Base-by-base conservation (phyloP, 2,797 vertebrate species). In the Prunella strophiata region DNA sequence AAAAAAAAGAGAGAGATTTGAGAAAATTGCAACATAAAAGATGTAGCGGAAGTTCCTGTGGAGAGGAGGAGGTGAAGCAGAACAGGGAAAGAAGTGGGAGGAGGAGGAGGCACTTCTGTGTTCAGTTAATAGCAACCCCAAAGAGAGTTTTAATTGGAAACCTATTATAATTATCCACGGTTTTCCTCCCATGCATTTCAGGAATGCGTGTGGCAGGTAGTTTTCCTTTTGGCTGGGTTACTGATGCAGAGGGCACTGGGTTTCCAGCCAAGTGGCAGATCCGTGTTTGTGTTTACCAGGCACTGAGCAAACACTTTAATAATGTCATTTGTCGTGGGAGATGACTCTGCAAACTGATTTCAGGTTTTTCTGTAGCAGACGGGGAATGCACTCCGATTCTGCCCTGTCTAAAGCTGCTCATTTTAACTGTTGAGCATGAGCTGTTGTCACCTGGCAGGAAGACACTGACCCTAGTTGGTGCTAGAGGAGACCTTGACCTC, bases 401-500 rank as follows among this genome's bases (percentile, higher is more conserved):
- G 63, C 91, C 52, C 59, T 48, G 89, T 80, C 85, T 94, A 61
- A 94, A 90, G 85, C 59, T 76, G 73, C 85, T 88, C 55, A 3
- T 84, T 79, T 90, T 94, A 93, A 88, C 76, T 82, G 48, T 74
- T 84, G 29, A 72, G 59, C 63, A 54, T 54, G 76, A 94, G 63
- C n/a, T 91, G 27, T 29, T 90, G 95, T 94, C 93, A 97, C 94
- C 91, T 95, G 93, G 83, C 73, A 90, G 67, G 77, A 95, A 17
- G 85, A 70, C 42, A 16, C 3, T 86, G 91, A 84, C 88, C 80
- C 74, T 89, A 86, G 43, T 84, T 95, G 81, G 88, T 93, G 52
- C 74, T 94, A 85, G 38, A 89, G 80, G 74, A 82, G 80, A 96
- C 89, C 94, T 96, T 92, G 92, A 85, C 76, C 91, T 95, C 59